Percentiles rank a stretch among this genome's conserved stretches.
Conservation (phyloP, 2,888 invertebrate genomes). For the Venusia cambrica region DNA sequence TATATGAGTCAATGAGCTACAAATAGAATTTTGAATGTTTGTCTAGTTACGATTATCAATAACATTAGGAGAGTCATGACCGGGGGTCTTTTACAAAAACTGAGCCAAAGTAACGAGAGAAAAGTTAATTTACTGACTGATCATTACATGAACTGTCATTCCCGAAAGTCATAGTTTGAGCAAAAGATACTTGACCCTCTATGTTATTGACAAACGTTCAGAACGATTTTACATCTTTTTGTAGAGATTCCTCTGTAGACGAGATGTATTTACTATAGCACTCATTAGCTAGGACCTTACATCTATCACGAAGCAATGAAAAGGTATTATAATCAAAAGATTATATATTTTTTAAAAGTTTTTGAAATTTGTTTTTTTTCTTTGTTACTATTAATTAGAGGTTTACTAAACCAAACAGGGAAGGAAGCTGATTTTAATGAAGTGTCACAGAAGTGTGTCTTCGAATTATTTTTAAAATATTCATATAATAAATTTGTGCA, state of each 20-base stretch:
- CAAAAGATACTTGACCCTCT: slow-evolving; percentile 1
- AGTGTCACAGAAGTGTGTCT: too few species aligned
- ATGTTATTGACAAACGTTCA: slow-evolving; percentile 5
- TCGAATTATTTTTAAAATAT: too few species aligned
- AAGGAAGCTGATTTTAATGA: too few species aligned
- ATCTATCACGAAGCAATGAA: neutral
- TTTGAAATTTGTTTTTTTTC: too few species aligned
- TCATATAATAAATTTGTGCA: too few species aligned
- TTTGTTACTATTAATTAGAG: too few species aligned
- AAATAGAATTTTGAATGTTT: neutral
- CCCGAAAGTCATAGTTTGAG: slow-evolving; percentile 1
- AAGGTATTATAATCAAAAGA: too few species aligned
- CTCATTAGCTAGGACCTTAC: neutral
- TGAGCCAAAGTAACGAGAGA: slow-evolving; percentile 1
- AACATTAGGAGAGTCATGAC: too few species aligned
- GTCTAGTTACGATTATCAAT: too few species aligned
- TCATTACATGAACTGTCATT: neutral
- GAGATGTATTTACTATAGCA: neutral
- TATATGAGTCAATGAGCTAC: neutral
- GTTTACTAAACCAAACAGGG: too few species aligned
- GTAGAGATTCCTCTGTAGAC: neutral
- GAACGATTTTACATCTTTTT: slow-evolving; percentile 1
- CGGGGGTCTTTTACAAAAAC: too few species aligned
- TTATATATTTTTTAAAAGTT: too few species aligned
- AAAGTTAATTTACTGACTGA: neutral